These are phyloP conservation scores for Grantiella picta DNA, from an alignment of 2,113 vertebrate genomes.

Conservation along the genomic window DNA sequence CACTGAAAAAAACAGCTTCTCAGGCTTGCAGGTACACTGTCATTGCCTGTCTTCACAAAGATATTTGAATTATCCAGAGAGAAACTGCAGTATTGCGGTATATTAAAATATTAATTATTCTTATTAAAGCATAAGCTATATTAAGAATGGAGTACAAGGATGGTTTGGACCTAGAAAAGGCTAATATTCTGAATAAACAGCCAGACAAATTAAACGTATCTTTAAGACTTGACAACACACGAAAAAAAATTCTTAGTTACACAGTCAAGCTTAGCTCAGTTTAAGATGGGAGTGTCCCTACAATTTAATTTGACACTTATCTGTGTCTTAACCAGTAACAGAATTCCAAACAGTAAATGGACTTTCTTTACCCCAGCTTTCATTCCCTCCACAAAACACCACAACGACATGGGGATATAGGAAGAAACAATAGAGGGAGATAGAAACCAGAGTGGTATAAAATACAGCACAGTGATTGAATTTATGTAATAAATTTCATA, in stretches of 20 bases:
- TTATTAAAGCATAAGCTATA: neutral
- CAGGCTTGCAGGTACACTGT: neutral
- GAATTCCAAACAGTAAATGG: neutral
- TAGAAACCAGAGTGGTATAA: neutral
- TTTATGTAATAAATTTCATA: neutral
- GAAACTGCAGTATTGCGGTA: neutral
- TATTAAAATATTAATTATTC: neutral
- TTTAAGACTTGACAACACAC: neutral
- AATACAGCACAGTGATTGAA: neutral
- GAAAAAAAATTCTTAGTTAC: neutral
- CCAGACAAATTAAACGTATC: neutral
- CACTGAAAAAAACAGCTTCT: neutral
- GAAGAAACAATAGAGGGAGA: neutral
- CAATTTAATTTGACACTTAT: neutral
- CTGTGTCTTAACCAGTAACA: neutral
- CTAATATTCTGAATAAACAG: neutral
- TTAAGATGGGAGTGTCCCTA: neutral
- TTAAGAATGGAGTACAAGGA: neutral
- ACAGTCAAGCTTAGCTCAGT: neutral
- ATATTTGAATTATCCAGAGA: neutral
- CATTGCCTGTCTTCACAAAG: neutral
- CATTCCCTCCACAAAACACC: neutral
- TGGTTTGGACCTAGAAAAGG: neutral
- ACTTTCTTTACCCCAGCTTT: neutral
- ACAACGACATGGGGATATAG: neutral